Conservation (phyloP, 2,113 vertebrate species). For the Melanerpes aurifrons region DNA sequence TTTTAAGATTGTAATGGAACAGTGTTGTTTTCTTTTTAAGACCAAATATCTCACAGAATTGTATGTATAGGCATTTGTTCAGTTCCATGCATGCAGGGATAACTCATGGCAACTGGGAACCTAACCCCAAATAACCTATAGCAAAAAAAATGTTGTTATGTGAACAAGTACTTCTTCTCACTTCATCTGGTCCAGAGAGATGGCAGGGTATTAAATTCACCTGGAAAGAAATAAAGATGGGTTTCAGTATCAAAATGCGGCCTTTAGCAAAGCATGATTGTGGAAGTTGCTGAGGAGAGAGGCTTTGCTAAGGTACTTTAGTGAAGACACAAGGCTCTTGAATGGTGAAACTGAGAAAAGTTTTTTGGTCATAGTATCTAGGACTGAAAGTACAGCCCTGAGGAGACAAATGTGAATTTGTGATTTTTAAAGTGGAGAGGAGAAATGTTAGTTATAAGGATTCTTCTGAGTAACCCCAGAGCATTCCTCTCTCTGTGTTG, state of each 20-base stretch:
- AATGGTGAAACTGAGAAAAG: not conserved
- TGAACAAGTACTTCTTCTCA: fast-evolving
- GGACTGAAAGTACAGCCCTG: not conserved
- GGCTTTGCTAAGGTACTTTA: not conserved
- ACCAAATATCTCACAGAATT: not conserved
- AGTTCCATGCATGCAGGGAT: not conserved
- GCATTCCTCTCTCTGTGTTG: too few species aligned
- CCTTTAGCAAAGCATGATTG: not conserved
- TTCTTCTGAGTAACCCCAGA: not conserved
- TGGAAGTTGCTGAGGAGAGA: not conserved
- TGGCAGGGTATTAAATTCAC: not conserved
- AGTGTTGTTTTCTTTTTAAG: not conserved
- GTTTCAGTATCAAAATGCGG: not conserved
- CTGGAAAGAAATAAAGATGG: not conserved
- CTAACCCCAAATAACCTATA: not conserved
- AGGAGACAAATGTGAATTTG: not conserved
- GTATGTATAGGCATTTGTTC: not conserved
- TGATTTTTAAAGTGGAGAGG: not conserved
- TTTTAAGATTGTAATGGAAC: not conserved
- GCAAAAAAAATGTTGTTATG: not conserved
- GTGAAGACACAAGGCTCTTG: not conserved
- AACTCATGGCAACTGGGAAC: not conserved
- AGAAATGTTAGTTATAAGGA: not conserved
- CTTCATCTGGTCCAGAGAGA: not conserved
- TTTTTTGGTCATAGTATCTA: not conserved